These are phyloP conservation scores for Stegodyphus mimosarum DNA, from an alignment of 1,140 invertebrate species.

Conservation along the genomic window DNA sequence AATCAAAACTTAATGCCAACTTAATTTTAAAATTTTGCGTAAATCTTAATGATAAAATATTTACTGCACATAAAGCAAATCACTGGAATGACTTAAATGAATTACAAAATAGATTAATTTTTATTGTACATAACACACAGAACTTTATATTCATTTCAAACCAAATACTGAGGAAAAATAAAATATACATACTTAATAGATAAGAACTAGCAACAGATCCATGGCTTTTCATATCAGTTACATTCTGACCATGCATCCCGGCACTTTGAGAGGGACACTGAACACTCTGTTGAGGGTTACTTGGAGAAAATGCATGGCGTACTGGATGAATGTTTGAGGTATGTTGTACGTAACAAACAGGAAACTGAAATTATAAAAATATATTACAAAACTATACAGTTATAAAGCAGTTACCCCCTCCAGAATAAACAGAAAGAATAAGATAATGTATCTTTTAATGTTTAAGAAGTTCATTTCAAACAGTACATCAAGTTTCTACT, in stretches of 20 bases:
- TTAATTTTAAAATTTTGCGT: too few species aligned
- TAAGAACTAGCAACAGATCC: slow-evolving; percentile 14
- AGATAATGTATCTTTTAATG: too few species aligned
- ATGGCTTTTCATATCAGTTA: slow-evolving; percentile 27
- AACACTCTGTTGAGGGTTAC: slow-evolving; percentile 17
- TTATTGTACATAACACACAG: too few species aligned
- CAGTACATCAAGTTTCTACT: too few species aligned
- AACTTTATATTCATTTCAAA: too few species aligned
- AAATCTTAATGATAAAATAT: too few species aligned
- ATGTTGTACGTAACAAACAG: slow-evolving; percentile 54
- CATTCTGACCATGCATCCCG: slow-evolving; percentile 18
- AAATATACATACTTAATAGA: slow-evolving; percentile 26
- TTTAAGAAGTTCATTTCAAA: too few species aligned
- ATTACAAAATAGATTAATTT: too few species aligned
- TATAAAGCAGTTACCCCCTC: too few species aligned
- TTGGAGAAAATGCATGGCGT: slow-evolving; percentile 25
- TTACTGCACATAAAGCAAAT: too few species aligned
- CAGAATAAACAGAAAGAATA: too few species aligned
- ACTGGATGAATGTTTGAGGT: slow-evolving; percentile 51
- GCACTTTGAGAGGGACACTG: slow-evolving; percentile 33
- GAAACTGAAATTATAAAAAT: slow-evolving; percentile 32
- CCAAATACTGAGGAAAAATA: neutral
- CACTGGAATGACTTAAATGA: too few species aligned
- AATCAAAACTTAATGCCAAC: neutral
- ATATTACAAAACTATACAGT: neutral